phyloP scores from a whole-genome alignment of 2,113 vertebrate species.

The Phalacrocorax aristotelis region DNA sequence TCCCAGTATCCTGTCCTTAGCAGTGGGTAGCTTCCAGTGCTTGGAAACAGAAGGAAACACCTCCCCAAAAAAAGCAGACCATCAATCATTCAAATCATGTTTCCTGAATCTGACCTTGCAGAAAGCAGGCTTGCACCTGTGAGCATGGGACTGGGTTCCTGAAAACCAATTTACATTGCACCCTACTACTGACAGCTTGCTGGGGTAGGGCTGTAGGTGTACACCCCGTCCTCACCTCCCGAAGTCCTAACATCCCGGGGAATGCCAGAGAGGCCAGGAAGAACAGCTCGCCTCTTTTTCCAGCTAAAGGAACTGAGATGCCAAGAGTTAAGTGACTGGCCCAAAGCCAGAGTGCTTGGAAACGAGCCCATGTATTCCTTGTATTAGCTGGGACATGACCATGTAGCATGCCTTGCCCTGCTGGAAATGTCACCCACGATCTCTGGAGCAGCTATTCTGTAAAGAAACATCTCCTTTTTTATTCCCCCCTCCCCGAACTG shows the following conservation, averaged over 20 bases:
- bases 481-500: accelerated
- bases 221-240: neutral
- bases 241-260: neutral
- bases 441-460: neutral
- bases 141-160: accelerated
- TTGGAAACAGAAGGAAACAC: neutral
- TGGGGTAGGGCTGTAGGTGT: neutral
- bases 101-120: neutral
- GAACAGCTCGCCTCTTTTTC: neutral
- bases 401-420: neutral
- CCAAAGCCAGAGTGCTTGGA: neutral
- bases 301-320: neutral
- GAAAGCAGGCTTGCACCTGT: neutral
- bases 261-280: neutral
- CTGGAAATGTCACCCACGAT: slow-evolving; percentile 15
- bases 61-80: neutral
- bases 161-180: accelerated
- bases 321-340: slow-evolving; percentile 5
- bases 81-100: neutral
- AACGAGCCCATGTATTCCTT: neutral
- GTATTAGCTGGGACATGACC: neutral
- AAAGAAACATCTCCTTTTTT: neutral
- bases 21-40: neutral
- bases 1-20: neutral
- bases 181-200: neutral